Evolutionary conservation across 2,113 vertebrate species (phyloP), one percentile per base, ranked within the genome.

Genomic region (Corapipo altera): DNA sequence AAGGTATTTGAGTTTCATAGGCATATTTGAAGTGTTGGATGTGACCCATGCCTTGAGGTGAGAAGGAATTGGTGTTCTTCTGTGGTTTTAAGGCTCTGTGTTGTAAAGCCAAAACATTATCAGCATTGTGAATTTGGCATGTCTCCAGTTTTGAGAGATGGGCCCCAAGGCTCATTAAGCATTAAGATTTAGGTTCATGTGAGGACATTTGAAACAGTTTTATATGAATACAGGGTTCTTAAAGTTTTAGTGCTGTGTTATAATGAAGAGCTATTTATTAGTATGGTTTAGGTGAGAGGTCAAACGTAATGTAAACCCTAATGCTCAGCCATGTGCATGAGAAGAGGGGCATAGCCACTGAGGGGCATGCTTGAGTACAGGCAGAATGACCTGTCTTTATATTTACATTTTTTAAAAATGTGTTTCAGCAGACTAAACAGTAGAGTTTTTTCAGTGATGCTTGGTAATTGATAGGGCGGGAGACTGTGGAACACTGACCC

Each of bases 81-180:
- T 94, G 73, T 0, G 7, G 48, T 91, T 95, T 96, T 65, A 69
- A 73, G 65, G 55, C 67, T 78, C 74, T 33, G 41, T 57, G 35
- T 96, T 96, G 65, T 80, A 82, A 95, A 91, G 93, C 96, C 97
- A 97, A 91, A 97, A 95, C 80, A 93, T 94, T 91, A 76, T 92
- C 96, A 82, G 93, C 93, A 76, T 90, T 22, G 0, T 64, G 88
- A 91, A 94, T 92, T 97, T 98, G 97, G 97, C 96, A 55, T 30
- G 15, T 55, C 49, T 97, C 97, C 97, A 97, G 61, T 58, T 89
- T 78, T 93, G 90, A 96, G 94, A 94, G 93, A 91, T 1, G 12
- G 92, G 96, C 91, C 96, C 72, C 89, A 95, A 91, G 93, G 85
- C 94, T 97, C 96, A 96, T 97, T 98, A 97, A 97, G 95, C 91